Evolutionary conservation across 2,888 invertebrate species (phyloP), one percentile per base, ranked within the genome.

Genomic region (Caenorhabditis japonica): DNA sequence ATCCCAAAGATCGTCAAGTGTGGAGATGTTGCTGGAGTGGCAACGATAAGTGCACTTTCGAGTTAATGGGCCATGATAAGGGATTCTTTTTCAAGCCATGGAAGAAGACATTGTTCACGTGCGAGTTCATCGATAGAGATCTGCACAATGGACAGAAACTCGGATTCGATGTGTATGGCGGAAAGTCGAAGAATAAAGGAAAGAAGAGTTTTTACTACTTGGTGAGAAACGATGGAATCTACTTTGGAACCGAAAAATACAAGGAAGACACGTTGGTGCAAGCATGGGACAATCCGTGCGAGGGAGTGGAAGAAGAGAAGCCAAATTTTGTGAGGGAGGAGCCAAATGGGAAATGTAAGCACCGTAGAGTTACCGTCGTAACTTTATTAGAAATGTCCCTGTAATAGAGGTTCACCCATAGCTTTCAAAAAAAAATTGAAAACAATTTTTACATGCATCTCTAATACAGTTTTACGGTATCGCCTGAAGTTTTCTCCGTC

Each of bases 151-250:
- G 58, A 4, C 60, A 68, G 53, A 74, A 68, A 41, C 19, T 74
- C 12, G 61, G 74, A 4, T 68, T 74, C 19, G 74, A 69, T 55
- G 74, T 74, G 17, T 72, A 72, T 33, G 74, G 74, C 51, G 68
- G 68, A 23, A 74, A 68, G 34, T 66, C 66, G n/a, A 47, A 62
- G 23, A 60, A 68, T 15, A 33, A 12, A 5, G 74, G 66, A 33
- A 58, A 71, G 44, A 38, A 49, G 13, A 61, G 39, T 8, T 62
- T 71, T 43, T 56, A 64, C 8, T 64, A 64, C 41, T 55, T 43
- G 0, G 51, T 64, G 5, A 62, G 68, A 46, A 76, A 76, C 41
- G 76, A 76, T 25, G 76, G 76, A 5, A 64, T 76, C 34, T 76
- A 76, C n/a, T 68, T 60, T 46, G 75, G 75, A 36, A 53, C 27